Base-by-base conservation (phyloP, 2,888 invertebrate species). In the Mesorhabditis spiculigera region DNA sequence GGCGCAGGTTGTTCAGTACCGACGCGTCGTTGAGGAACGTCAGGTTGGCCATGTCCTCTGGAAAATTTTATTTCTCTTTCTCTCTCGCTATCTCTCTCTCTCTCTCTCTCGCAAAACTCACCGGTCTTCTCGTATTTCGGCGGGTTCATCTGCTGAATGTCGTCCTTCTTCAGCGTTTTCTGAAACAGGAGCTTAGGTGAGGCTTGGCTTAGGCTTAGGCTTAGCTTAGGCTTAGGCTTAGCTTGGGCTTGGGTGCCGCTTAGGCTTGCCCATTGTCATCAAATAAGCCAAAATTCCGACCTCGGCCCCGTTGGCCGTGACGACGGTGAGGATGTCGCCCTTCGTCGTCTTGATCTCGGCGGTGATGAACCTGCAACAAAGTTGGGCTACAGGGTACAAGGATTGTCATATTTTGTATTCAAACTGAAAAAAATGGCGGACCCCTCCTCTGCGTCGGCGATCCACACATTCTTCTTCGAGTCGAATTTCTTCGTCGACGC, bases 391-490 rank as follows among this genome's bases (percentile, higher is more conserved):
- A 28, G 28, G 28, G 28, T 50, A 13, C 58, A 50, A 50, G 8
- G 3, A 50, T 13, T 50, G 8, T n/a, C n/a, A 10, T 13, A 50
- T n/a, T n/a, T 50, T 50, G 58, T 50, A 10, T n/a, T 50, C 58
- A 50, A 13, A 13, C 0, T 50, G 1, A 10, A 10, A 50, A 50
- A 1, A 50, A 10, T 50, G 28, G 28, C 28, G 90, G 93, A 96
- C 87, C 97, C 82, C 87, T 97, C 95, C 89, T 95, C 95, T 86
- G 94, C 93, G 89, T 94, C 93, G 86, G 96, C 94, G 82, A 98
- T 93, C 98, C 98, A 98, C 90, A 95, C 95, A 87, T 93, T 93
- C 90, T 97, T 98, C 91, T 98, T 98, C 90, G 93, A 94, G 91
- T 97, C 96, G 78, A 81, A 85, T 73, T 85, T 85, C 71, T 82